Conservation (phyloP, 2,113 vertebrate genomes). For the Centropus unirufus region DNA sequence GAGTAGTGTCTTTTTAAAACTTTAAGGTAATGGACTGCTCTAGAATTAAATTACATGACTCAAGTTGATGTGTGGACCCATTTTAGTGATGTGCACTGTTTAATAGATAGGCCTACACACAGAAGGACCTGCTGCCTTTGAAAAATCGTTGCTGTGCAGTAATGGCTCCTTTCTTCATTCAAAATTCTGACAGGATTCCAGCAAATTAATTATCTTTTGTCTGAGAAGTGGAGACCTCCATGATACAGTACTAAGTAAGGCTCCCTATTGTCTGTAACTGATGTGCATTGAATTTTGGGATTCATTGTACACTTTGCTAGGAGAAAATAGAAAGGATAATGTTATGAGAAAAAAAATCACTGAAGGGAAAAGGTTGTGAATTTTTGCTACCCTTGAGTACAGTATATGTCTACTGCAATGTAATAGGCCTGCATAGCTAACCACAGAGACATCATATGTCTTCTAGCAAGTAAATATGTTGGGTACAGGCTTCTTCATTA, state of each 20-base stretch:
- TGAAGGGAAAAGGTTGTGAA: background rate
- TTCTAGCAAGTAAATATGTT: background rate
- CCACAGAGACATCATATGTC: background rate
- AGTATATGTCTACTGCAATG: background rate
- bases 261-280: accelerated
- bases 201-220: background rate
- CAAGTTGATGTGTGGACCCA: background rate
- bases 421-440: background rate
- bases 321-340: background rate
- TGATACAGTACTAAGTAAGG: background rate
- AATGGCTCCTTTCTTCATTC: background rate
- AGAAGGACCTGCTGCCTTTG: background rate
- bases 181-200: background rate
- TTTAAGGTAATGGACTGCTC: background rate
- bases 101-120: background rate
- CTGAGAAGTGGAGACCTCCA: background rate
- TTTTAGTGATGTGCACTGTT: background rate
- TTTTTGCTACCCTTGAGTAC: background rate
- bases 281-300: background rate
- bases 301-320: background rate
- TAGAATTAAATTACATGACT: background rate
- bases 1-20: background rate
- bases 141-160: background rate
- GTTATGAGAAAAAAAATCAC: background rate
- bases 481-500: background rate